Conservation (phyloP, 2,113 vertebrate species). For the Verasper variegatus region DNA sequence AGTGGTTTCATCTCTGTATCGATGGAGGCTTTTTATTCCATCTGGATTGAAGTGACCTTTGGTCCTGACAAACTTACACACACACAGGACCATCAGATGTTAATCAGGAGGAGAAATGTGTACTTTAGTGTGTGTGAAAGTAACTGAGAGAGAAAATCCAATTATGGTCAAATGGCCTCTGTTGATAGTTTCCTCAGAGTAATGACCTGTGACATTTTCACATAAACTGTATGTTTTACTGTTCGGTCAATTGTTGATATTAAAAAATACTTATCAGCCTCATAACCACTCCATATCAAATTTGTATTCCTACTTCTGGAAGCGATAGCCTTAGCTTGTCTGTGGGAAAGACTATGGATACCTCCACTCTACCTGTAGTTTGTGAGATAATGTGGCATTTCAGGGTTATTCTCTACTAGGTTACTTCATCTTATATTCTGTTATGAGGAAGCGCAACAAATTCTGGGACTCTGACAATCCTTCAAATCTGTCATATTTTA, state of each 20-base stretch:
- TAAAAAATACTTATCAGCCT: not conserved
- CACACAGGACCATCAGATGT: not conserved
- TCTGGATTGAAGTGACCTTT: conserved; percentile 23
- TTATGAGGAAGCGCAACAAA: too few relatives aligned
- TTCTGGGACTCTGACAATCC: too few relatives aligned
- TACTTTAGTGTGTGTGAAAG: not conserved
- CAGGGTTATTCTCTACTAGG: too few relatives aligned
- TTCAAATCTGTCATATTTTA: too few relatives aligned
- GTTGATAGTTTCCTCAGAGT: conserved; percentile 10
- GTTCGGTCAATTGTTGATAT: conserved; percentile 11
- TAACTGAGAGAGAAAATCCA: conserved; percentile 6
- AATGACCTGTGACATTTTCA: conserved; percentile 28
- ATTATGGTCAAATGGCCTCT: conserved; percentile 18
- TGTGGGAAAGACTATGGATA: too few relatives aligned
- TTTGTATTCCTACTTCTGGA: not conserved
- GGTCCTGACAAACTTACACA: not conserved
- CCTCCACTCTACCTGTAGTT: too few relatives aligned
- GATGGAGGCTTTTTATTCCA: conserved; percentile 18
- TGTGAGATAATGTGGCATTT: too few relatives aligned
- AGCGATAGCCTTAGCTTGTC: too few relatives aligned
- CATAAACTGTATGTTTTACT: conserved; percentile 4
- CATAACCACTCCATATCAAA: not conserved
- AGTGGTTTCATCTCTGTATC: not conserved
- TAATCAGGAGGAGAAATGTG: conserved; percentile 10
- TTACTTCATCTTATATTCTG: too few relatives aligned